Conservation (phyloP, 1,140 invertebrate genomes). For the Bactericera cockerelli region DNA sequence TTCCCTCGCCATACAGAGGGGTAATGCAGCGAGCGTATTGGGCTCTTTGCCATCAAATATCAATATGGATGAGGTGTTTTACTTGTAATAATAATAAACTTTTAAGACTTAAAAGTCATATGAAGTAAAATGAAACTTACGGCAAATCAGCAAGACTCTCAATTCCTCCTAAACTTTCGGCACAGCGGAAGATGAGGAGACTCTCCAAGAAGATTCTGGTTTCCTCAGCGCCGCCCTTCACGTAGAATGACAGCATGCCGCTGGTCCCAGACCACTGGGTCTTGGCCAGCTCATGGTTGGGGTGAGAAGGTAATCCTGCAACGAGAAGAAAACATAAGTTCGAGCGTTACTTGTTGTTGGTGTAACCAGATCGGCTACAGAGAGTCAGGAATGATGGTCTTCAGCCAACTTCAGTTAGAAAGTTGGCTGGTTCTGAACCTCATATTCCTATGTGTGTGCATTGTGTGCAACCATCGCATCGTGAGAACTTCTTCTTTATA, state of each 20-base stretch:
- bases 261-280: constrained; percentile 78
- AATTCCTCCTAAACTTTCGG: constrained; percentile 89
- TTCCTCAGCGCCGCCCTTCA: constrained; percentile 63
- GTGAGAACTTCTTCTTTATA: too few species aligned
- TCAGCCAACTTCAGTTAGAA: too few species aligned
- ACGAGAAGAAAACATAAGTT: constrained; percentile 5
- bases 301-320: constrained; percentile 78
- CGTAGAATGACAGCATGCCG: constrained; percentile 82
- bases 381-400: too few species aligned
- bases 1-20: too few species aligned
- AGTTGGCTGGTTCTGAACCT: too few species aligned
- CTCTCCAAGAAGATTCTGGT: constrained; percentile 58
- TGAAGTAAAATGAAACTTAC: too few species aligned
- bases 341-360: not conserved
- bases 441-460: not conserved
- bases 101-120: too few species aligned
- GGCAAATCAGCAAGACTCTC: constrained; percentile 80
- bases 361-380: not conserved
- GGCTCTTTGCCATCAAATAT: too few species aligned
- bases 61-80: too few species aligned
- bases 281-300: constrained; percentile 69
- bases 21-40: too few species aligned
- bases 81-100: too few species aligned
- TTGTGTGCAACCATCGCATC: too few species aligned
- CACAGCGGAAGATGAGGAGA: constrained; percentile 72